Evolutionary conservation across 2,797 vertebrate species (phyloP).

Genomic region (Emys orbicularis): DNA sequence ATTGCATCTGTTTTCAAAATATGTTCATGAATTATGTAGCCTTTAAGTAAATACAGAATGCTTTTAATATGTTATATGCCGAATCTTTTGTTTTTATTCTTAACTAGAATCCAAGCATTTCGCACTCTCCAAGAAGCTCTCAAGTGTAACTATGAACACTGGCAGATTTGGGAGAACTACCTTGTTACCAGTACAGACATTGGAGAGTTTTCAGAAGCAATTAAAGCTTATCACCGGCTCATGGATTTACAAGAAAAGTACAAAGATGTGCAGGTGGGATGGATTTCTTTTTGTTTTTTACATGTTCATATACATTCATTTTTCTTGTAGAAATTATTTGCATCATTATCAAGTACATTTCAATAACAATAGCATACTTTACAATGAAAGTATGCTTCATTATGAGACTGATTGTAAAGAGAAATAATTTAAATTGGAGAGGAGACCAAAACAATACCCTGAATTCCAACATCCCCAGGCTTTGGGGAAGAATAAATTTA

Average conservation of each 20-base stretch:
- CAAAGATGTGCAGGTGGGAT: slow-evolving; percentile 92
- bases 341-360: background rate
- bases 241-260: slow-evolving; percentile 94
- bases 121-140: slow-evolving; percentile 95
- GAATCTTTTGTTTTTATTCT: slow-evolving; percentile 17
- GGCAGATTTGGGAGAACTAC: slow-evolving; percentile 99
- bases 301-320: background rate
- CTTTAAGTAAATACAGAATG: background rate
- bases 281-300: background rate
- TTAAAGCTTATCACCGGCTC: slow-evolving; percentile 95
- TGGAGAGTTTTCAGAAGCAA: slow-evolving; percentile 93
- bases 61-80: background rate
- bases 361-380: background rate
- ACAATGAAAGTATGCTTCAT: background rate
- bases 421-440: background rate
- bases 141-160: slow-evolving; percentile 96
- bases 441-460: background rate
- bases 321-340: background rate
- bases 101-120: slow-evolving; percentile 90
- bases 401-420: background rate
- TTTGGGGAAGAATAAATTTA: background rate
- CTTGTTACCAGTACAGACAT: slow-evolving; percentile 91
- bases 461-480: background rate
- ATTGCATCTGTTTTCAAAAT: background rate
- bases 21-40: background rate